Evolutionary conservation across 2,888 invertebrate species (phyloP), one percentile per base, ranked within the genome.

Genomic region (Rotaria socialis): DNA sequence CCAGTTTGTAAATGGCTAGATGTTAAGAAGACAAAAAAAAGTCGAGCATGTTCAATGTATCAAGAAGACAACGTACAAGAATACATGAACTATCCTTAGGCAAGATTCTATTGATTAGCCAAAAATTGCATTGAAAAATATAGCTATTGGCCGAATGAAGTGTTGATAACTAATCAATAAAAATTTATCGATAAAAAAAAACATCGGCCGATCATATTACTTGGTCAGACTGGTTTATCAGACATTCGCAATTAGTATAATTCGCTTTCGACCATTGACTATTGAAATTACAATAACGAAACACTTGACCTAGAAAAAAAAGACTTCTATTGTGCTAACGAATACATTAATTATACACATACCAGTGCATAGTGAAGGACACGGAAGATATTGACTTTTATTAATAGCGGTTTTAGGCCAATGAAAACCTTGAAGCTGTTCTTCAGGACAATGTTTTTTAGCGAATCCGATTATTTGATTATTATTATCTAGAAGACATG

Each of bases 51-150:
- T 35, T 41, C 35, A 35, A 67, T 67, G 35, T 35, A 14, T 67
- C 6, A 67, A 67, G 35, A 7, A 67, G 35, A 67, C 35, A 35
- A 67, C 67, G 35, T 35, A 67, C 67, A 67, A 67, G 67, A 35
- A 67, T 67, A 19, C 67, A 67, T 67, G 35, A 19, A 67, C 35
- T 67, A 27, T 67, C 67, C 67, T 67, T 67, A 67, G 67, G 67
- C 67, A 67, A 67, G 35, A 67, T 35, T 35, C 67, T 35, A 67
- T 80, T 47, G 43, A 80, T 80, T 80, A 80, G 47, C 80, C 80
- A 80, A 47, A 47, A 80, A 80, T 80, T 80, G 47, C 80, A 80
- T 47, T 80, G 24, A n/a, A 80, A 80, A 3, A 47, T 19, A 80
- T 80, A 47, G 11, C n/a, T 47, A 80, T 80, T 80, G n/a, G 47